Evolutionary conservation across 2,888 invertebrate species (phyloP).

Genomic region (Eristalis intricaria): DNA sequence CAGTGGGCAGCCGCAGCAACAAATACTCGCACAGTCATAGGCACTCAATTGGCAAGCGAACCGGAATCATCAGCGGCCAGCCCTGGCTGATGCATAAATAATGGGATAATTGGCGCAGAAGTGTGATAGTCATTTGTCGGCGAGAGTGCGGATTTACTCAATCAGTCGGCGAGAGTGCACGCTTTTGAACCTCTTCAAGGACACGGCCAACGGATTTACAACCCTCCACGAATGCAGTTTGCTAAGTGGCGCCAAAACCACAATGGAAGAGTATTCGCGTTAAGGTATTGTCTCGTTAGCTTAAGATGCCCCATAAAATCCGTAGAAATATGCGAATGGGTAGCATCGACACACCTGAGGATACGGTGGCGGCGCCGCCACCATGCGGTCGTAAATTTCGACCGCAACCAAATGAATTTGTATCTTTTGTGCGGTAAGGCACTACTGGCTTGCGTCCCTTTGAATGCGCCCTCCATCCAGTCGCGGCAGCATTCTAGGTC

Average conservation of each 20-base stretch:
- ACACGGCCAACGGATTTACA: background rate
- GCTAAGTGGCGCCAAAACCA: slow-evolving; percentile 56
- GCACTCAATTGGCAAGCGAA: slow-evolving; percentile 25
- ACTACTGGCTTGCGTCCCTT: slow-evolving; percentile 52
- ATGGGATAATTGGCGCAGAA: slow-evolving; percentile 69
- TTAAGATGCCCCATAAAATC: slow-evolving; percentile 52
- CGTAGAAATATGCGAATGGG: background rate
- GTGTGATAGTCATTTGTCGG: slow-evolving; percentile 69
- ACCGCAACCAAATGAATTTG: slow-evolving; percentile 70
- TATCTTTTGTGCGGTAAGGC: slow-evolving; percentile 57
- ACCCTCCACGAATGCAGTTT: background rate
- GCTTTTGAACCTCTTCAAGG: slow-evolving; percentile 36
- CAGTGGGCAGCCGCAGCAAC: too few species aligned
- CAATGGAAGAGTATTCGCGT: slow-evolving; percentile 3
- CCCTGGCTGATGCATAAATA: slow-evolving; percentile 66
- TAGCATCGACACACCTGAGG: background rate
- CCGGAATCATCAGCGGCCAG: slow-evolving; percentile 45
- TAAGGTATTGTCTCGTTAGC: slow-evolving; percentile 53
- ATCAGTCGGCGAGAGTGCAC: slow-evolving; percentile 5
- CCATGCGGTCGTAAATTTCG: slow-evolving; percentile 56
- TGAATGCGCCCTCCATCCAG: slow-evolving; percentile 12
- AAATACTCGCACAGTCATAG: background rate
- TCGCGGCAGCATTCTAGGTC: slow-evolving; percentile 4
- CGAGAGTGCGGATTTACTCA: slow-evolving; percentile 23
- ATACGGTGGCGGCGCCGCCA: slow-evolving; percentile 11